Base-by-base conservation (phyloP, 2,113 vertebrate species). In the Odocoileus virginianus region DNA sequence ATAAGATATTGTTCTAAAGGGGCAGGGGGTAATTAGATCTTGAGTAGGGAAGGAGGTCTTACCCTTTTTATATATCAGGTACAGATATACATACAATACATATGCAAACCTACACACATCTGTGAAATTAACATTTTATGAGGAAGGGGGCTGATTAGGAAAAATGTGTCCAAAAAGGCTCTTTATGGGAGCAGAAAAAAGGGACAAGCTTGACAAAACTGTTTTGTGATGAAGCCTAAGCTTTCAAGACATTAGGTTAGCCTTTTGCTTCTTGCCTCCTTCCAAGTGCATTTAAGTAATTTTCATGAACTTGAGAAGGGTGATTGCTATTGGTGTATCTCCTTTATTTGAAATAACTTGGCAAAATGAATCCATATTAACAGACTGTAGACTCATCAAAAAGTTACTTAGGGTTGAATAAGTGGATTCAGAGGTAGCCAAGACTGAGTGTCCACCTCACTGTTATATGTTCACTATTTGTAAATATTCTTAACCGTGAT, bases 71-170 rank as follows among this genome's bases (percentile, higher is more conserved):
- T 43, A 8, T 7, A 19, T 71, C 40, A 67, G 33, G 10, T 13
- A 23, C 7, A 25, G 28, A 17, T 30, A 8, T 9, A 6, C 19
- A 9, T 36, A 7, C 2, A 23, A 2, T 45, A 15, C 19, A 30
- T 28, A 60, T 9, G 6, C 45, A 79, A 57, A 36, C 33, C 5
- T 9, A 45, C 3, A 0, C 16, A 14, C 3, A 6, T 30, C 5
- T 50, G 23, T 83, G 58, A 61, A 27, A 52, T 93, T 91, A 54
- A 95, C 55, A 33, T 40, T 15, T 57, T 54, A 11, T 23, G 87
- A 50, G 28, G 50, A 61, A 19, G 30, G 17, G 30, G 14, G 19
- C 11, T 54, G 40, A 10, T 64, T 45, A 21, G 28, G 36, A 25
- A 57, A 33, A 17, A 21, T 47, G 50, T 36, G 8, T 33, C 45